Conservation (phyloP, 2,113 vertebrate genomes). For the Myrmophylax atrothorax region DNA sequence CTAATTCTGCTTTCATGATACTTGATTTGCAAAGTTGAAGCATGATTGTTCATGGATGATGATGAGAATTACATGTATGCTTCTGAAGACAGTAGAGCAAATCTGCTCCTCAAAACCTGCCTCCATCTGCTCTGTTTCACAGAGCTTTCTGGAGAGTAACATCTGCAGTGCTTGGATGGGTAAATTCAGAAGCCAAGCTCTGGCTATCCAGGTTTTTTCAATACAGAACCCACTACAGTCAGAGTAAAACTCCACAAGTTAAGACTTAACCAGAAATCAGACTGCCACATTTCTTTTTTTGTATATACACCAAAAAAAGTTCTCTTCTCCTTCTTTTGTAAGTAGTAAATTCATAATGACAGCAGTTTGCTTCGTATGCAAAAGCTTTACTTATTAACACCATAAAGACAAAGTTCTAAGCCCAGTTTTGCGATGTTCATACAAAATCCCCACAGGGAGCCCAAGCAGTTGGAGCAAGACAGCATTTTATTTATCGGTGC, state of each 20-base stretch:
- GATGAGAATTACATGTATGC: not conserved
- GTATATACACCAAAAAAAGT: not conserved
- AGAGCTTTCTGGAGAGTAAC: not conserved
- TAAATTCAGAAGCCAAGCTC: not conserved
- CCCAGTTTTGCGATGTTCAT: not conserved
- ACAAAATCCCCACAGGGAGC: not conserved
- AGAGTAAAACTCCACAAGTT: not conserved
- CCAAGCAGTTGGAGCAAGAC: not conserved
- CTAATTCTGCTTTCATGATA: not conserved
- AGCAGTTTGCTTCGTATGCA: not conserved
- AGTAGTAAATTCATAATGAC: not conserved
- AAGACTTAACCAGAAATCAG: not conserved
- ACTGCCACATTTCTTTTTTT: not conserved
- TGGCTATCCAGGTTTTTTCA: not conserved
- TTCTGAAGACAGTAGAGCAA: not conserved
- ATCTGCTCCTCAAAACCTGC: not conserved
- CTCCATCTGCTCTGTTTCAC: not conserved
- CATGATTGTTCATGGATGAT: not conserved
- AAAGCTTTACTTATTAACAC: not conserved
- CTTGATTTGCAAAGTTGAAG: not conserved
- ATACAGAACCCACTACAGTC: not conserved
- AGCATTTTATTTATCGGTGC: not conserved
- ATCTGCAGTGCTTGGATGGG: not conserved
- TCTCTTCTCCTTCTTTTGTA: not conserved
- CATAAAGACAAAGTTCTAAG: not conserved